Percentiles rank a stretch among this genome's conserved stretches.
These are phyloP conservation scores for Psettodes erumei DNA, from an alignment of 2,113 vertebrate species.

Conservation along the genomic window DNA sequence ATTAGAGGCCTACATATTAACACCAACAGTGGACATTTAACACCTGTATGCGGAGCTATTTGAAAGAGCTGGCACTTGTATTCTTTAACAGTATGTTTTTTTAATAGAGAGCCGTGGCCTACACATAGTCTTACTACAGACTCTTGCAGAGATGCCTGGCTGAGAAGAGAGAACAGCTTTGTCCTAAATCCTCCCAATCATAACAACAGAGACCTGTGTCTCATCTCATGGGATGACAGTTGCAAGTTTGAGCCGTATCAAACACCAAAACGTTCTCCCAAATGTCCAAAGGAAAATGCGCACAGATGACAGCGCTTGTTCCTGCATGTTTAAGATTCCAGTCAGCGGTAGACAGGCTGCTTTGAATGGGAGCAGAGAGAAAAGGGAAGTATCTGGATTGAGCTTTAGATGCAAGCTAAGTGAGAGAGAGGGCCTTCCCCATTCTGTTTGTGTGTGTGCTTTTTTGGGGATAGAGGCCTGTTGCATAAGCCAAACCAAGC, in stretches of 20 bases:
- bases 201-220: conserved; percentile 37
- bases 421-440: conserved; percentile 66
- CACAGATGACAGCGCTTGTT: conserved; percentile 40
- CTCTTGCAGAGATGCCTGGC: not conserved
- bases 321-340: conserved; percentile 53
- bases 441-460: conserved; percentile 30
- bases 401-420: conserved; percentile 43
- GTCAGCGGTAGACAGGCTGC: conserved; percentile 9
- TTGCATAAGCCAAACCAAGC: conserved; percentile 73
- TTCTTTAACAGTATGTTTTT: not conserved
- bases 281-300: conserved; percentile 22
- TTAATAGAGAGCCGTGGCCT: not conserved
- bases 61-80: not conserved
- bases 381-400: conserved; percentile 59
- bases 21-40: conserved; percentile 20
- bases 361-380: conserved; percentile 45
- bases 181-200: conserved; percentile 32
- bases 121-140: not conserved
- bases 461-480: conserved; percentile 45
- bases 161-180: conserved; percentile 3
- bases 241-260: conserved; percentile 24
- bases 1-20: conserved; percentile 37
- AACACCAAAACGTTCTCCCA: conserved; percentile 13
- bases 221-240: conserved; percentile 35
- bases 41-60: conserved; percentile 3